These are phyloP conservation scores for Resseliella maxima DNA, from an alignment of 2,888 invertebrate genomes.

Conservation along the genomic window DNA sequence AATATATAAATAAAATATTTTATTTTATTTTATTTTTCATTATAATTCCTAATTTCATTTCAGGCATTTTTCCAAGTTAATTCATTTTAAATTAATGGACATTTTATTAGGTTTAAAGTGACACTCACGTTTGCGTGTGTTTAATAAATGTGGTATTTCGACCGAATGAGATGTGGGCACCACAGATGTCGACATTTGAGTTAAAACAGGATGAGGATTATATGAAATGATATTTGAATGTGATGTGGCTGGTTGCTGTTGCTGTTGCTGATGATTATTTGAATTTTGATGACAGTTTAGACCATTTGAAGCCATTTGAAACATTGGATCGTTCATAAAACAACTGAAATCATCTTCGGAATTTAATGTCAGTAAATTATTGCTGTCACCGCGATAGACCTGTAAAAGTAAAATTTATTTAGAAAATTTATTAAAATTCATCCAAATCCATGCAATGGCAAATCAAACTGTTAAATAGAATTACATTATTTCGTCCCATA, in stretches of 20 bases:
- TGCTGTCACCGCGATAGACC: slow-evolving; percentile 17
- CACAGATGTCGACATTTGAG: background rate
- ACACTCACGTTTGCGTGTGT: background rate
- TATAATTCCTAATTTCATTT: no score
- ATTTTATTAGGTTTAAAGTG: background rate
- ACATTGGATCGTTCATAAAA: slow-evolving; percentile 49
- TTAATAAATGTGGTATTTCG: slow-evolving; percentile 16
- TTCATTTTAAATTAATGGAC: background rate
- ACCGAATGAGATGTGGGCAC: background rate
- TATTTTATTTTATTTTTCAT: no score
- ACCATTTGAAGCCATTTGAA: slow-evolving; percentile 16
- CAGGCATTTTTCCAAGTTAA: no score
- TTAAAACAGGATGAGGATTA: slow-evolving; percentile 38
- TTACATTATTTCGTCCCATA: slow-evolving; percentile 49
- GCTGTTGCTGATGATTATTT: slow-evolving; percentile 51
- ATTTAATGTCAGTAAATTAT: slow-evolving; percentile 20
- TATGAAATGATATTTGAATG: slow-evolving; percentile 55
- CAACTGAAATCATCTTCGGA: slow-evolving; percentile 36
- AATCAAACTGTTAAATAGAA: no score
- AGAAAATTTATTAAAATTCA: no score
- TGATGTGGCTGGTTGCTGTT: slow-evolving; percentile 22
- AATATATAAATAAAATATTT: background rate
- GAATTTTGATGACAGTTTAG: background rate
- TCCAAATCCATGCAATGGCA: no score
- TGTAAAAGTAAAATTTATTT: no score